A percentile compares a stretch with the other conserved stretches of the same genome.
These are phyloP conservation scores for Otis tarda DNA, from an alignment of 2,113 vertebrate genomes.

Conservation along the genomic window DNA sequence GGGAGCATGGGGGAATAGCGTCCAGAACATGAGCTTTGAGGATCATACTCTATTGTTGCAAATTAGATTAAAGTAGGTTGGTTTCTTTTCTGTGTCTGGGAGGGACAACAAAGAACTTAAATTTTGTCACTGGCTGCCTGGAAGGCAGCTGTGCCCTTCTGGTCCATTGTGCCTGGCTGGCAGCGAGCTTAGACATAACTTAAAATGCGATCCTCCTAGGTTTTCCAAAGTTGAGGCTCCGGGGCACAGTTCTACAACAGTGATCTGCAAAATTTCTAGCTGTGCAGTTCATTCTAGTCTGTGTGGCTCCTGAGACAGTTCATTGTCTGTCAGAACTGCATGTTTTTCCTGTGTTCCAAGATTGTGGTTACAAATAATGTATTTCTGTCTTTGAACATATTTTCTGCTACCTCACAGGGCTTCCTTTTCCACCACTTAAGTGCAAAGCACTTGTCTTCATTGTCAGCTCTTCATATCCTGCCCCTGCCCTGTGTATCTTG, in stretches of 20 bases:
- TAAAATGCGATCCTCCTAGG: neutral
- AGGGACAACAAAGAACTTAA: neutral
- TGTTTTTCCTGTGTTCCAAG: neutral
- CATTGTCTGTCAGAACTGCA: slow-evolving; percentile 1
- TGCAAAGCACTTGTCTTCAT: neutral
- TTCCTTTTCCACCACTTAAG: neutral
- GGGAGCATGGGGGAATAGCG: neutral
- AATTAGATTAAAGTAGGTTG: neutral
- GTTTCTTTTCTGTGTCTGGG: neutral
- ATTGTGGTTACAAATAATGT: neutral
- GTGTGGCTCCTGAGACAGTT: neutral
- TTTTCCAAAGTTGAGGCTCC: neutral
- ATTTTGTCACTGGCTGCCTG: neutral
- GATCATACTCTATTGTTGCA: neutral
- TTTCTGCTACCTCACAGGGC: neutral
- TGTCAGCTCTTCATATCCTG: neutral
- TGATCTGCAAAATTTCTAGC: neutral
- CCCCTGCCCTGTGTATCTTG: neutral
- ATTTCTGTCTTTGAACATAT: neutral
- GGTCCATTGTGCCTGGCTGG: neutral
- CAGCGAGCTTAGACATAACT: neutral
- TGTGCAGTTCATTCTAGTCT: neutral
- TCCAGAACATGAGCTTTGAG: neutral
- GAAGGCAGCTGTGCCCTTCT: neutral
- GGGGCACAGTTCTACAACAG: neutral